phyloP scores from a whole-genome alignment of 2,888 invertebrate species.

The Iselma pallidipennis region DNA sequence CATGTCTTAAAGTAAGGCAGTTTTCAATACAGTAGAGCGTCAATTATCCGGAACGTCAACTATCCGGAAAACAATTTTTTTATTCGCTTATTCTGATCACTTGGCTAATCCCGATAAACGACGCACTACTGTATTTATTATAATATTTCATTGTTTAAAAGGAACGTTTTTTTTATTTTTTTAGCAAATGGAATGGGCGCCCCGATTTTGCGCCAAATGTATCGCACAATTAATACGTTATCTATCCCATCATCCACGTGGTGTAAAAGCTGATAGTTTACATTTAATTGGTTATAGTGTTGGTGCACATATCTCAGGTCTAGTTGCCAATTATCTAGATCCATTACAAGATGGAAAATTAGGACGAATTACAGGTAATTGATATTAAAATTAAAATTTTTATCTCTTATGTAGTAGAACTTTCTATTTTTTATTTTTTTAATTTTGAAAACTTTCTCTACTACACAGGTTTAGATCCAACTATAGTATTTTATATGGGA shows the following conservation, averaged over 20 bases:
- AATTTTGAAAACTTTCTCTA: slow-evolving; percentile 1
- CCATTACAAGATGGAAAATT: slow-evolving; percentile 76
- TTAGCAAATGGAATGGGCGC: slow-evolving; percentile 56
- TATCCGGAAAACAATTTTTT: too few relatives aligned
- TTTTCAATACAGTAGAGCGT: too few relatives aligned
- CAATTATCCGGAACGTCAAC: too few relatives aligned
- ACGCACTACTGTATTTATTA: too few relatives aligned
- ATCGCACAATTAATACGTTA: slow-evolving; percentile 81
- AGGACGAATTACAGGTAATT: slow-evolving; percentile 77
- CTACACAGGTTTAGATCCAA: slow-evolving; percentile 81
- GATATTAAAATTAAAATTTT: slow-evolving; percentile 8
- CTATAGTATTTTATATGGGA: slow-evolving; percentile 84
- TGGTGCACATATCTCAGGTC: slow-evolving; percentile 83
- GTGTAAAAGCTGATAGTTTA: slow-evolving; percentile 72
- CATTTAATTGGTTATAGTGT: slow-evolving; percentile 87
- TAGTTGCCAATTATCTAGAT: slow-evolving; percentile 78
- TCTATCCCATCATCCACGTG: slow-evolving; percentile 75
- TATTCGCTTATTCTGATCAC: too few relatives aligned
- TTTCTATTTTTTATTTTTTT: not conserved
- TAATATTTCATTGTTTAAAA: too few relatives aligned
- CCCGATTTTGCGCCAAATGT: slow-evolving; percentile 64
- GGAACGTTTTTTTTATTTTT: too few relatives aligned
- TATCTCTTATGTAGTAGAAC: slow-evolving; percentile 8
- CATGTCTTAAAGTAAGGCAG: slow-evolving; percentile 74
- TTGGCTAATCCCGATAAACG: too few relatives aligned